These are phyloP conservation scores for Noturus placidus DNA, from an alignment of 2,113 vertebrate species.

Conservation along the genomic window DNA sequence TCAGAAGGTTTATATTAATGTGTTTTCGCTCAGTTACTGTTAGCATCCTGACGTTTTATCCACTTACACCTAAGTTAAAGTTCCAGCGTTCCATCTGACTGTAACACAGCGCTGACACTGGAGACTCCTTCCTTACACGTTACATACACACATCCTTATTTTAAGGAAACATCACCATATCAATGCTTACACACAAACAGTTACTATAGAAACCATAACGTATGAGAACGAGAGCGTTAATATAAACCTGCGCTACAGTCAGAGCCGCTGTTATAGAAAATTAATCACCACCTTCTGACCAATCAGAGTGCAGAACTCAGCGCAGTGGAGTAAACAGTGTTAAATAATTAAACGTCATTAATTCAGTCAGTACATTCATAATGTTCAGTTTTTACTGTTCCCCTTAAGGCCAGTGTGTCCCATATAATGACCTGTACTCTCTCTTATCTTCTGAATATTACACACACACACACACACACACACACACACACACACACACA, in stretches of 20 bases:
- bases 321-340: neutral
- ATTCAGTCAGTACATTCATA: neutral
- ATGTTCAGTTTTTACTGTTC: neutral
- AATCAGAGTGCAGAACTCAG: neutral
- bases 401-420: neutral
- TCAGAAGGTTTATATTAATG: neutral
- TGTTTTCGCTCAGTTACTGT: neutral
- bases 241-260: neutral
- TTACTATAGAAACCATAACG: too few relatives aligned
- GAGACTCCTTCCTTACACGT: neutral
- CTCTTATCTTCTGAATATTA: neutral
- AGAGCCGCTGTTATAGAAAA: neutral
- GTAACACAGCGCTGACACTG: neutral
- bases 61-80: too few relatives aligned
- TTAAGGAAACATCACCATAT: neutral
- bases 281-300: neutral
- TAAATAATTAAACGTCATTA: neutral
- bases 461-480: conserved; percentile 9
- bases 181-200: neutral
- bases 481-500: neutral
- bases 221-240: neutral
- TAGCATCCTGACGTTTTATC: neutral
- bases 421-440: neutral
- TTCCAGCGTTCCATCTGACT: neutral
- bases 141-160: neutral